phyloP scores from a whole-genome alignment of 2,888 invertebrate genomes.

The Diploptera punctata region DNA sequence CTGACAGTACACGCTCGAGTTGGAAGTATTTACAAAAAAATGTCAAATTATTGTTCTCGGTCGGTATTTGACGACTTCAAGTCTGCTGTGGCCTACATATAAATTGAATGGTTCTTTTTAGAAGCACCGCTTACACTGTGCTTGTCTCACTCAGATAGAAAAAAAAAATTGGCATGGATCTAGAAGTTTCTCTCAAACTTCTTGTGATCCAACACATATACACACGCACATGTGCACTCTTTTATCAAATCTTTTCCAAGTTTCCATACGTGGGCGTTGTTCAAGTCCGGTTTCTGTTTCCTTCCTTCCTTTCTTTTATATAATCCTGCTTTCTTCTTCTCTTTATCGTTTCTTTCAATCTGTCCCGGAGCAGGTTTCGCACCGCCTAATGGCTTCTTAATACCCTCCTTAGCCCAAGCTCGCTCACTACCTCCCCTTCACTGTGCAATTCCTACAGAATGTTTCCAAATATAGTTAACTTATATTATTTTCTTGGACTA shows the following conservation, averaged over 20 bases:
- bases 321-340: conserved; percentile 39
- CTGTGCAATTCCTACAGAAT: neutral
- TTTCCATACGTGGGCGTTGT: conserved; percentile 25
- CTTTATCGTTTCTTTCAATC: conserved; percentile 41
- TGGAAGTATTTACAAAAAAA: too few relatives aligned
- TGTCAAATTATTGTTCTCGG: neutral
- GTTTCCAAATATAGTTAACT: conserved; percentile 1
- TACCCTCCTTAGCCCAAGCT: conserved; percentile 39
- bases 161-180: neutral
- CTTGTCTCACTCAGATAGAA: neutral
- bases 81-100: neutral
- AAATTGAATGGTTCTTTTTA: neutral
- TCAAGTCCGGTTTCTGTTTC: conserved; percentile 10
- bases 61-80: neutral
- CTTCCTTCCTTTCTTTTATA: conserved; percentile 36
- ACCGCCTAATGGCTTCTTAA: conserved; percentile 42
- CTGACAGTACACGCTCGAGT: too few relatives aligned
- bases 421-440: neutral
- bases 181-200: neutral
- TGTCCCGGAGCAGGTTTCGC: conserved; percentile 37
- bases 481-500: too few relatives aligned
- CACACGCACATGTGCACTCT: conserved; percentile 13
- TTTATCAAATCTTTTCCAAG: conserved; percentile 28
- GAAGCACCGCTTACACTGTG: neutral
- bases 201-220: neutral